These are phyloP conservation scores for Cepaea nemoralis DNA, from an alignment of 1,140 invertebrate genomes.

Conservation along the genomic window DNA sequence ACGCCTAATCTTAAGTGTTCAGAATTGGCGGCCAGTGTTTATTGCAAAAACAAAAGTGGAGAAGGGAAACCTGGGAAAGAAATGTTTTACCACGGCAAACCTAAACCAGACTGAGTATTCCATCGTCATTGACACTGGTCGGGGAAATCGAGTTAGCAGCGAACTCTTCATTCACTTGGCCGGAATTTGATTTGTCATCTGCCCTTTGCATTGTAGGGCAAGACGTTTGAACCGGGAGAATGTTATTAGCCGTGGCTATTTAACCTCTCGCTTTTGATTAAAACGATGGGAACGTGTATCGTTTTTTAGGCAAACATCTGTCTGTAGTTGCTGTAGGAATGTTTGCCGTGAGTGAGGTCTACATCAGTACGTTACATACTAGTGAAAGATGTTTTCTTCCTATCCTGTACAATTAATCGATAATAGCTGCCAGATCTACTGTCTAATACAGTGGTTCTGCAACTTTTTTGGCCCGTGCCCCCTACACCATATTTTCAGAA, in stretches of 20 bases:
- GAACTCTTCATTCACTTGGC: background rate
- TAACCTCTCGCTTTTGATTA: constrained; percentile 13
- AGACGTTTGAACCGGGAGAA: background rate
- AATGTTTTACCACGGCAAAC: background rate
- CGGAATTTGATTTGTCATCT: constrained; percentile 8
- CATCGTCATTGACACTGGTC: background rate
- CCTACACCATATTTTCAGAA: background rate
- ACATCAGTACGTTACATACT: no score
- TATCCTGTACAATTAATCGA: background rate
- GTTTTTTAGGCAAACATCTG: background rate
- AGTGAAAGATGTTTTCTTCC: background rate
- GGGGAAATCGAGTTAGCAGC: background rate
- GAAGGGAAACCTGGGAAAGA: background rate
- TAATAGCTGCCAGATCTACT: no score
- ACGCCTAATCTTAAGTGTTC: background rate
- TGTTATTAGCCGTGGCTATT: background rate
- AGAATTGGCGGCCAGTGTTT: background rate
- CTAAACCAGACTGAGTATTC: constrained; percentile 3
- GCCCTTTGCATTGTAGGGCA: background rate
- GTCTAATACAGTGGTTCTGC: no score
- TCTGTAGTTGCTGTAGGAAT: background rate
- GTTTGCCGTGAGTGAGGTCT: no score
- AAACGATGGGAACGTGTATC: background rate
- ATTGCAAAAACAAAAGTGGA: background rate
- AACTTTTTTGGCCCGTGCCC: no score